These are phyloP conservation scores for Drosophila hydei DNA, from an alignment of 1,140 invertebrate species.

Conservation along the genomic window DNA sequence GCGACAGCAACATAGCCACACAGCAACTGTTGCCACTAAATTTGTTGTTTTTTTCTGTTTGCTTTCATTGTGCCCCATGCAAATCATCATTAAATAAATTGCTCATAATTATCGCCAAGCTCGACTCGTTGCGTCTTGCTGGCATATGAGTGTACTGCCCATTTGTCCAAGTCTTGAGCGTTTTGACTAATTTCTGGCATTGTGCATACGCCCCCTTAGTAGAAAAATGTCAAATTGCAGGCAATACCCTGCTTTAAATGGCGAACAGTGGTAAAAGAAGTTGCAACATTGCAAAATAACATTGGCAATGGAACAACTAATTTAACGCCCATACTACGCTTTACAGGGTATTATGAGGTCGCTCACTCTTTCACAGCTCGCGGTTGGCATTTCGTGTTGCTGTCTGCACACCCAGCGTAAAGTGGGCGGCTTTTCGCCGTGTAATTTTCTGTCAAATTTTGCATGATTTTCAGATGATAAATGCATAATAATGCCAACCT, in stretches of 20 bases:
- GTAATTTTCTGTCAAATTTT: conserved; percentile 37
- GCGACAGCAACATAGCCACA: conserved; percentile 2
- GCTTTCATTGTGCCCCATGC: conserved; percentile 17
- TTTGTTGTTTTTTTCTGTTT: conserved; percentile 7
- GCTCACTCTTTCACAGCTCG: neutral
- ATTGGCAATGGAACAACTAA: too few species aligned
- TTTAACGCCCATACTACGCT: neutral
- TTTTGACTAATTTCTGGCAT: conserved; percentile 19
- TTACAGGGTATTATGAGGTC: conserved; percentile 6
- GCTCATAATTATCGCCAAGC: conserved; percentile 35
- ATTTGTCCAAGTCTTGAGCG: conserved; percentile 23
- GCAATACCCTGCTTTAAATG: neutral
- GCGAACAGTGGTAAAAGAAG: too few species aligned
- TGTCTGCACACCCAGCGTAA: conserved; percentile 1
- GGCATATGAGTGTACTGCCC: conserved; percentile 7
- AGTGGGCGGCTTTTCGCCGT: conserved; percentile 33
- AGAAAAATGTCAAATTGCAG: neutral
- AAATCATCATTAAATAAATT: conserved; percentile 51
- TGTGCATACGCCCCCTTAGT: conserved; percentile 21
- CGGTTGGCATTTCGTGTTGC: neutral
- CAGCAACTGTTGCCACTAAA: conserved; percentile 1
- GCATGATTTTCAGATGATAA: conserved; percentile 40
- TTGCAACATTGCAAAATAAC: too few species aligned
- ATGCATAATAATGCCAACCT: conserved; percentile 30
- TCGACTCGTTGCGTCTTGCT: neutral